phyloP scores from a whole-genome alignment of 1,140 invertebrate species.

The Hormaphis cornu region DNA sequence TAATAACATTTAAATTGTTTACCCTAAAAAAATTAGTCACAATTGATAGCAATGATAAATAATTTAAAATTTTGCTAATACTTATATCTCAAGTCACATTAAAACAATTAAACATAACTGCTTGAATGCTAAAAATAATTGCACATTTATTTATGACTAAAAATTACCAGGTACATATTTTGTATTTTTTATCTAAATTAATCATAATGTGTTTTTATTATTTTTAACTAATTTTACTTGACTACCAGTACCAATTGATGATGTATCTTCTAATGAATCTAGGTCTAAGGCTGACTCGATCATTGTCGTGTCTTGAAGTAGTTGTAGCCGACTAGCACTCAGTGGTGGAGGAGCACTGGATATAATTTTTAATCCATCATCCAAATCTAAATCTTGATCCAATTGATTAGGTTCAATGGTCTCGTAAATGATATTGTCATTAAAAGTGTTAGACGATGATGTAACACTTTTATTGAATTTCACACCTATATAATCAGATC shows the following conservation, averaged over 20 bases:
- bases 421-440: constrained; percentile 13
- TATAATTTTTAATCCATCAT: constrained; percentile 33
- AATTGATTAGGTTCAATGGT: constrained; percentile 26
- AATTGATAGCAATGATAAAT: background rate
- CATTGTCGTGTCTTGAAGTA: constrained; percentile 74
- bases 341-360: constrained; percentile 31
- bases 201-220: constrained; percentile 34
- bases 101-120: constrained; percentile 7
- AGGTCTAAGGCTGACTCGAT: constrained; percentile 76
- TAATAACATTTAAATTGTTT: constrained; percentile 2
- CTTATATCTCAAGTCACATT: background rate
- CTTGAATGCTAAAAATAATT: background rate
- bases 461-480: constrained; percentile 17
- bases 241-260: constrained; percentile 46
- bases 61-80: background rate
- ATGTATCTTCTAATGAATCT: constrained; percentile 63
- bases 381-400: constrained; percentile 37
- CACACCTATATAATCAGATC: background rate
- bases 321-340: constrained; percentile 54
- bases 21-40: background rate
- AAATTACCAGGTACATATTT: constrained; percentile 15
- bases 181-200: background rate
- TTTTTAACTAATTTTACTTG: constrained; percentile 48
- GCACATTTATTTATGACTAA: background rate
- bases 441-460: constrained; percentile 7